phyloP scores from a whole-genome alignment of 2,888 invertebrate genomes.

The Heliothis peltigera region DNA sequence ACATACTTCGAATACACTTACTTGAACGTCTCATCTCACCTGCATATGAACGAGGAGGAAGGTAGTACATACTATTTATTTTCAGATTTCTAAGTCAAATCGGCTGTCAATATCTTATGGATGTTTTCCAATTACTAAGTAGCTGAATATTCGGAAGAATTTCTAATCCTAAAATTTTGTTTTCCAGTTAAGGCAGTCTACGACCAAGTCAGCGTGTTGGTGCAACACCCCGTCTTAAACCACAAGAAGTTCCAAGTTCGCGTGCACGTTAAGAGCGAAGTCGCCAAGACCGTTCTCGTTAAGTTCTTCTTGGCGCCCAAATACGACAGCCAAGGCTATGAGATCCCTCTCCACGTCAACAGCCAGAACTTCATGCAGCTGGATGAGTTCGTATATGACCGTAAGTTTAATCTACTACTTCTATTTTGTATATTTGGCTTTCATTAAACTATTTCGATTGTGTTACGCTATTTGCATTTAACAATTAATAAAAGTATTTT shows the following conservation, averaged over 20 bases:
- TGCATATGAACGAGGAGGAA: constrained; percentile 82
- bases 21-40: constrained; percentile 90
- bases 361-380: constrained; percentile 90
- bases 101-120: too few species aligned
- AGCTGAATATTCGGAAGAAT: too few species aligned
- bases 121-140: too few species aligned
- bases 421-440: not conserved
- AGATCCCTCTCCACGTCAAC: constrained; percentile 88
- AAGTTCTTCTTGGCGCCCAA: constrained; percentile 93
- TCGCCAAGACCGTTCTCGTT: constrained; percentile 86
- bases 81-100: too few species aligned
- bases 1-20: constrained; percentile 93
- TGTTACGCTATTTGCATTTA: not conserved
- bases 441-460: too few species aligned
- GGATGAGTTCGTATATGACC: constrained; percentile 88
- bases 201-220: constrained; percentile 87
- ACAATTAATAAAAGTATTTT: not conserved
- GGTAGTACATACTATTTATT: constrained; percentile 60
- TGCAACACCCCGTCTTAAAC: constrained; percentile 92
- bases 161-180: not conserved
- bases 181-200: constrained; percentile 70
- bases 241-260: constrained; percentile 92
- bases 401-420: constrained; percentile 75
- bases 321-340: constrained; percentile 89
- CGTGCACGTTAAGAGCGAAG: constrained; percentile 90